Base-by-base conservation (phyloP, 2,888 invertebrate genomes). In the Deilephila porcellus region DNA sequence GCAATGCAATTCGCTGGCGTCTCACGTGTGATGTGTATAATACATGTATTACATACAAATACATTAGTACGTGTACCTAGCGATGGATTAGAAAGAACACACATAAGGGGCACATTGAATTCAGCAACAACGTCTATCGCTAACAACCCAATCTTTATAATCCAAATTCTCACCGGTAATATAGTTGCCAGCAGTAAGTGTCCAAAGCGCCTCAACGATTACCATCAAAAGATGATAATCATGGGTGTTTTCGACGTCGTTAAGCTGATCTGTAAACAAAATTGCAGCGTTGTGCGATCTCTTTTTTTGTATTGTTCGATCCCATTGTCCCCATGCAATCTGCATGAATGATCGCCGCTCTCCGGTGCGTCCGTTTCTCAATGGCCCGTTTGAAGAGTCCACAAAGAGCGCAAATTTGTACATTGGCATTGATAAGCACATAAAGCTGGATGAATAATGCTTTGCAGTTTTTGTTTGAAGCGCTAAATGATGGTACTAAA, bases 221-320 rank as follows among this genome's bases (percentile, higher is more conserved):
- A 94, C 90, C 93, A 94, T 94, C 94, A 94, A 94, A 94, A 94
- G 93, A 94, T 94, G 92, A 94, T 94, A 91, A 94, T 93, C 94
- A 94, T 94, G 80, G 94, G 94, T 90, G 94, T 94, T 94, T 94
- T 94, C 93, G 94, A 94, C 90, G 94, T 94, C 89, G 94, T 91
- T 91, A 94, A 92, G 93, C 93, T 94, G 94, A 94, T 93, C 94
- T 94, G 94, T 88, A 94, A 73, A 94, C 94, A 94, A 91, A 94
- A 94, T 92, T 85, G 85, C 91, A 91, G 88, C 89, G 88, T 93
- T 94, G 90, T 93, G 94, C 94, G 93, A 92, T 93, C 91, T 91
- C 87, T 67, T 45, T 67, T 83, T 86, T 88, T 88, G 85, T 83
- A 85, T 82, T 85, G 83, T 81, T 82, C 82, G 76, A 78, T 84